A percentile compares a stretch with the other conserved stretches of the same genome.
Conservation (phyloP, 2,113 vertebrate genomes). For the Equus przewalskii region DNA sequence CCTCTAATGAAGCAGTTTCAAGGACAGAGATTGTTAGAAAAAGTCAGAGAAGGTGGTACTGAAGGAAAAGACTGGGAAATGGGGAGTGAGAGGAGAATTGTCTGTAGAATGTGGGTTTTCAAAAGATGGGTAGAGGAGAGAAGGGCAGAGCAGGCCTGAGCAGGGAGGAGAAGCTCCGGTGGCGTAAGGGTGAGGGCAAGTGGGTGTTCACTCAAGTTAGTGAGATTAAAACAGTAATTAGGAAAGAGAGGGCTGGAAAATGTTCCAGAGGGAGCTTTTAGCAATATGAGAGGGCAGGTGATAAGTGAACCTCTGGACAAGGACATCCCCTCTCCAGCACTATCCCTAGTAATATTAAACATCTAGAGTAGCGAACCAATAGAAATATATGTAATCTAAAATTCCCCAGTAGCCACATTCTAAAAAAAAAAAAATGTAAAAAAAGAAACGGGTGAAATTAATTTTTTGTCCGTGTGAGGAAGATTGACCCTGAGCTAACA, state of each 20-base stretch:
- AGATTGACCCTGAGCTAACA: too few relatives aligned
- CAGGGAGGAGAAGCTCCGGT: background rate
- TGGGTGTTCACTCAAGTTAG: too few relatives aligned
- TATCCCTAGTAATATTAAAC: background rate
- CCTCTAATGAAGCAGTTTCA: background rate
- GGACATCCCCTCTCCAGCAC: background rate
- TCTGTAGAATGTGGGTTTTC: background rate
- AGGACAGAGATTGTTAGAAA: background rate
- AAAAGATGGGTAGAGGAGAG: background rate
- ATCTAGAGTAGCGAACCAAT: background rate
- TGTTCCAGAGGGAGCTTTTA: background rate
- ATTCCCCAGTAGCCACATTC: background rate
- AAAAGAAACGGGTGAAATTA: conserved; percentile 10
- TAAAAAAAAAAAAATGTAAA: background rate
- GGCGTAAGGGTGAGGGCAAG: too few relatives aligned
- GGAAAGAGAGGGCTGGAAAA: background rate
- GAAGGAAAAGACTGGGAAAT: background rate
- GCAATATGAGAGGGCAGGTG: background rate
- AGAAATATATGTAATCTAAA: background rate
- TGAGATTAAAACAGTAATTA: background rate
- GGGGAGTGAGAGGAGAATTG: background rate
- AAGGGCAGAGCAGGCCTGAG: background rate
- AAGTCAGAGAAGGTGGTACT: background rate
- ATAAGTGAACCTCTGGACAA: background rate
- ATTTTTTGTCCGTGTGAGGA: background rate